These are phyloP conservation scores for Myotis brandtii DNA, from an alignment of 2,113 vertebrate genomes.

Conservation along the genomic window DNA sequence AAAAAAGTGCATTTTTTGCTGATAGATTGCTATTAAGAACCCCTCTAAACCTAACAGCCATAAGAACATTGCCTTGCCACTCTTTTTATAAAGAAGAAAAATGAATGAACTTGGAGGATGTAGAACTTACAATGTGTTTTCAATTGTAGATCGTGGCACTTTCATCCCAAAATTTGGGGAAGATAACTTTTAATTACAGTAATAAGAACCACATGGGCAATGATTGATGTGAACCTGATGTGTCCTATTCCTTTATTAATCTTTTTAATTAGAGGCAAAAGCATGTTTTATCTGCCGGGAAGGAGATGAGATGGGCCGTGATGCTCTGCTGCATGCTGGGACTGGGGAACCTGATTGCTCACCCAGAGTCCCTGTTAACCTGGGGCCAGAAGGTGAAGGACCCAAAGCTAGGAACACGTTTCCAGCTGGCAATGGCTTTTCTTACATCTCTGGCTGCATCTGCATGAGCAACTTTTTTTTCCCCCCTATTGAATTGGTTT, in stretches of 20 bases:
- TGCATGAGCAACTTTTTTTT: not conserved
- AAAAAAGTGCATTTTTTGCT: slow-evolving; percentile 72
- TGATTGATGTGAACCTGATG: slow-evolving; percentile 89
- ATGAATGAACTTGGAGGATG: slow-evolving; percentile 80
- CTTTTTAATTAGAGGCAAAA: slow-evolving; percentile 89
- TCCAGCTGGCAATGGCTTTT: slow-evolving; percentile 52
- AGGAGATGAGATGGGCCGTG: slow-evolving; percentile 84
- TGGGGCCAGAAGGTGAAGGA: slow-evolving; percentile 84
- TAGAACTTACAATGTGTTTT: slow-evolving; percentile 87
- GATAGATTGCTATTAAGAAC: slow-evolving; percentile 74
- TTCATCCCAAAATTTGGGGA: slow-evolving; percentile 86
- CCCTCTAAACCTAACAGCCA: slow-evolving; percentile 72
- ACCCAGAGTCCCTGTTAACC: slow-evolving; percentile 83
- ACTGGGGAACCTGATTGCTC: slow-evolving; percentile 85
- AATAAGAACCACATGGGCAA: slow-evolving; percentile 89
- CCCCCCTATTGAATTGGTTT: not conserved
- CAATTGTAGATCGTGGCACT: slow-evolving; percentile 87
- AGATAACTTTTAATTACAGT: slow-evolving; percentile 91
- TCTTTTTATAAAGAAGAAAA: slow-evolving; percentile 60
- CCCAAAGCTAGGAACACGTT: slow-evolving; percentile 50
- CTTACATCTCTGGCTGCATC: not conserved
- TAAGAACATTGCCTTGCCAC: slow-evolving; percentile 69
- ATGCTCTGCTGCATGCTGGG: slow-evolving; percentile 86
- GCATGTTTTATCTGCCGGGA: slow-evolving; percentile 92
- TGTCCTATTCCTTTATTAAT: slow-evolving; percentile 88